Evolutionary conservation across 2,888 invertebrate species (phyloP), one percentile per base, ranked within the genome.

Genomic region (Aleiodes alternator): DNA sequence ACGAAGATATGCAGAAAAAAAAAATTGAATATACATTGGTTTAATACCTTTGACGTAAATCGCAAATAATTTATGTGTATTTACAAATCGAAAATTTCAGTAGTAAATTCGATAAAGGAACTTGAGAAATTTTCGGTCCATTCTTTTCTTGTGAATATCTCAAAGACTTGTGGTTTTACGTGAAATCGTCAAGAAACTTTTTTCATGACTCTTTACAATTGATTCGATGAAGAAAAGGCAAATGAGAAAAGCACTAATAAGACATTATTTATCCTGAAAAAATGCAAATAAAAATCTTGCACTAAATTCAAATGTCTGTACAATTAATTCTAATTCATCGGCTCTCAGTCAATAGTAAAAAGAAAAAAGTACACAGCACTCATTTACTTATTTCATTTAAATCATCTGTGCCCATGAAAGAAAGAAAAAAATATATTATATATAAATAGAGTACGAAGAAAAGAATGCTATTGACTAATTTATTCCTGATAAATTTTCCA

Each of bases 291-390:
- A 59, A 34, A 34, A 8, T 34, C 34, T 34, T 31, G 38, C 59
- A n/a, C 34, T 14, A 59, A 31, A 59, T 14, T 59, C 59, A 34
- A 59, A 34, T 8, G 34, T 59, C 8, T 59, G 34, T 59, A 59
- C 59, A 59, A 59, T 59, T 59, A 34, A 59, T 59, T n/a, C 59
- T 59, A 59, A 59, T 59, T n/a, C 31, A 59, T 38, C 34, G n/a
- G 31, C 12, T 34, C 59, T 59, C 59, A 59, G 31, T 34, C n/a
- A 59, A 31, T n/a, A 31, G 14, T 34, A 59, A 12, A 43, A 59
- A 59, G 29, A 57, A 57, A 34, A 12, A 59, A 57, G 57, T 31
- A 31, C 57, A 57, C 57, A 57, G 16, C 57, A 57, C 57, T 57
- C 57, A 12, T 57, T 57, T 6, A 57, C 31, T 57, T 57, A 12